These are phyloP conservation scores for Lingula anatina DNA, from an alignment of 2,888 invertebrate genomes.

Conservation along the genomic window DNA sequence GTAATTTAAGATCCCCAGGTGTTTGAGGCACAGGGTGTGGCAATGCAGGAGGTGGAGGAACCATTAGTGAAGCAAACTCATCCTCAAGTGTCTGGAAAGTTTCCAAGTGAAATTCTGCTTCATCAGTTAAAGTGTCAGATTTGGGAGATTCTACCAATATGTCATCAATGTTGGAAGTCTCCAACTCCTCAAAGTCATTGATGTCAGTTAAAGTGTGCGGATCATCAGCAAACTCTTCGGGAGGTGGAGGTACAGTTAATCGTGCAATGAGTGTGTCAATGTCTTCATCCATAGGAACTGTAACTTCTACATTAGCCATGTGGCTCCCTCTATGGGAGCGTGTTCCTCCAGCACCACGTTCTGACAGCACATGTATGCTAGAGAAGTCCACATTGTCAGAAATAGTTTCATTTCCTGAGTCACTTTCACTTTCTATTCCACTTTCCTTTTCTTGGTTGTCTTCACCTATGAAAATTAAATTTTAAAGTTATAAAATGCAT, in stretches of 20 bases:
- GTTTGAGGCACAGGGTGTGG: too few species aligned
- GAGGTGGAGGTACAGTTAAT: constrained; percentile 75
- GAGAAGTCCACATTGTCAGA: constrained; percentile 15
- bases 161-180: too few species aligned
- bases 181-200: too few species aligned
- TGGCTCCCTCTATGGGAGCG: too few species aligned
- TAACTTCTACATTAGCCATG: too few species aligned
- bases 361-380: too few species aligned
- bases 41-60: constrained; percentile 10
- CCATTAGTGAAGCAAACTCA: constrained; percentile 10
- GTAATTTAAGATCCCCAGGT: too few species aligned
- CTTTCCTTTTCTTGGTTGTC: neutral
- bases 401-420: constrained; percentile 18
- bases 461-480: neutral
- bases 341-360: neutral
- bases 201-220: too few species aligned
- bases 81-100: constrained; percentile 8
- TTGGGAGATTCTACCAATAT: too few species aligned
- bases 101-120: neutral
- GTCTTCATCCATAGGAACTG: constrained; percentile 53
- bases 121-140: too few species aligned
- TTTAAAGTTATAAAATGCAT: too few species aligned
- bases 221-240: too few species aligned
- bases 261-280: constrained; percentile 79
- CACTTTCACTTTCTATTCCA: constrained; percentile 11